Evolutionary conservation across 2,888 invertebrate genomes (phyloP).

Genomic region (Phasia obesa): DNA sequence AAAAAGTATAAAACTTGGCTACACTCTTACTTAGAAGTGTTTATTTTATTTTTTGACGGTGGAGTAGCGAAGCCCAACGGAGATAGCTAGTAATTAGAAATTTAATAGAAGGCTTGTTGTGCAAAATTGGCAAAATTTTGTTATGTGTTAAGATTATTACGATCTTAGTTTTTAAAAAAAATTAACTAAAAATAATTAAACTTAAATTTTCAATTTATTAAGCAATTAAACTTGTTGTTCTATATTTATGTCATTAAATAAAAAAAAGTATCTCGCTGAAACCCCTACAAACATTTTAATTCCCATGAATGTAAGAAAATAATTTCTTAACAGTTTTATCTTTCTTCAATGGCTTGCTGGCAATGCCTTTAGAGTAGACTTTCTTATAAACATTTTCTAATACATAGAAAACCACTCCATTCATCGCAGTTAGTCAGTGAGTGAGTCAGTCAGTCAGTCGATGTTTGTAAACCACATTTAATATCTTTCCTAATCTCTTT

Average conservation of each 20-base stretch:
- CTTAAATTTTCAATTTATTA: not conserved
- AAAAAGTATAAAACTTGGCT: too few species aligned
- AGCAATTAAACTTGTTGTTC: not conserved
- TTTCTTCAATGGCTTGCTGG: not conserved
- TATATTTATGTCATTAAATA: not conserved
- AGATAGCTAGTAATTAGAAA: too few species aligned
- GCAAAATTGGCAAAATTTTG: too few species aligned
- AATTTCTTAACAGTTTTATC: slow-evolving; percentile 18
- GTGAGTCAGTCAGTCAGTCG: not conserved
- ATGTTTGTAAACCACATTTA: slow-evolving; percentile 40
- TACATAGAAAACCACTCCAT: not conserved
- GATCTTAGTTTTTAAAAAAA: too few species aligned
- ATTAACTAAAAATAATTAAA: too few species aligned
- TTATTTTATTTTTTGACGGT: too few species aligned
- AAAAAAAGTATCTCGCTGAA: not conserved
- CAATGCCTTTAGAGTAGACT: slow-evolving; percentile 4
- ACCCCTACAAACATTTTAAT: not conserved
- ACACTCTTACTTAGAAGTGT: too few species aligned
- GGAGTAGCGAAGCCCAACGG: too few species aligned
- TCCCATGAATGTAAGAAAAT: slow-evolving; percentile 11
- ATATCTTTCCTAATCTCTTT: slow-evolving; percentile 50
- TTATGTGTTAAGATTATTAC: too few species aligned
- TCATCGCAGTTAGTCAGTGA: not conserved
- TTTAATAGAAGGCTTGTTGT: too few species aligned
- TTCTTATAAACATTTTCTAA: not conserved